Conservation (phyloP, 2,888 invertebrate species). For the Lobophora halterata region DNA sequence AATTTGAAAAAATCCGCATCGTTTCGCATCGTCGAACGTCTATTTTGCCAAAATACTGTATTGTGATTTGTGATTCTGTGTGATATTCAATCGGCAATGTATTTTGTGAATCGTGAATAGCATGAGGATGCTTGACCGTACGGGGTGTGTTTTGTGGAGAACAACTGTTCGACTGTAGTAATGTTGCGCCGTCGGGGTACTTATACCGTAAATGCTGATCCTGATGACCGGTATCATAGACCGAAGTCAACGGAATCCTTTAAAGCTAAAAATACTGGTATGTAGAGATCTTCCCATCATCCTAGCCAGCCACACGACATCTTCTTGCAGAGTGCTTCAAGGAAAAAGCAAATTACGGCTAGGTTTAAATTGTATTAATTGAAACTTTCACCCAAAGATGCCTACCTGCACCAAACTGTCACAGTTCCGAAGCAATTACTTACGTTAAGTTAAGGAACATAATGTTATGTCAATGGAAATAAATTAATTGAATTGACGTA, state of each 20-base stretch:
- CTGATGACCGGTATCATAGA: conserved; percentile 46
- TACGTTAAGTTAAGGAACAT: too few relatives aligned
- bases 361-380: too few relatives aligned
- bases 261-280: conserved; percentile 56
- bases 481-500: too few relatives aligned
- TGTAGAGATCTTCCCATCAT: conserved; percentile 25
- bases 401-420: too few relatives aligned
- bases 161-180: conserved; percentile 35
- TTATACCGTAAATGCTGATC: conserved; percentile 68
- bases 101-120: conserved; percentile 23
- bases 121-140: conserved; percentile 27
- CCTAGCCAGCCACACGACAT: too few relatives aligned
- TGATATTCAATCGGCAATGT: conserved; percentile 21
- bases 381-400: too few relatives aligned
- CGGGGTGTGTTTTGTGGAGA: conserved; percentile 24
- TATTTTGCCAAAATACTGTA: conserved; percentile 30
- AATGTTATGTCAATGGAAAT: too few relatives aligned
- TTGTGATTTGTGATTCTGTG: conserved; percentile 30
- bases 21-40: conserved; percentile 30
- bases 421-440: too few relatives aligned
- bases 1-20: conserved; percentile 52
- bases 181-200: conserved; percentile 72
- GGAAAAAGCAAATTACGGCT: too few relatives aligned
- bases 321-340: too few relatives aligned
- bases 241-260: conserved; percentile 46